These are phyloP conservation scores for Chanos chanos DNA, from an alignment of 2,797 vertebrate genomes.

Conservation along the genomic window DNA sequence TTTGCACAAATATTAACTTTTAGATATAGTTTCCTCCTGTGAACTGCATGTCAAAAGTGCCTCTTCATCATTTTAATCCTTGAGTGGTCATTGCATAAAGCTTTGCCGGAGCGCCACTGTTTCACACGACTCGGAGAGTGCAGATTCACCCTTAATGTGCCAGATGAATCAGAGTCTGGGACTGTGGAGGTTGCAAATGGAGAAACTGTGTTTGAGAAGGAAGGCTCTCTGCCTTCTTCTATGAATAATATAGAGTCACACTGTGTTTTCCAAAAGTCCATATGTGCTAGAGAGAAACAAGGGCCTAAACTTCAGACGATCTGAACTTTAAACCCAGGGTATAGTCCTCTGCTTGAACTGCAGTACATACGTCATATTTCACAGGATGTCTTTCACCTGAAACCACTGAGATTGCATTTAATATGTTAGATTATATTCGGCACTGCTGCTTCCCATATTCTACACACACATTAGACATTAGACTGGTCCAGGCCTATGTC, in stretches of 20 bases:
- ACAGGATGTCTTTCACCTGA: too few relatives aligned
- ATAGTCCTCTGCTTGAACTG: too few relatives aligned
- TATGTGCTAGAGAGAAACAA: slow-evolving; percentile 1
- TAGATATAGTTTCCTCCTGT: too few relatives aligned
- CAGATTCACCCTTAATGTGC: slow-evolving; percentile 62
- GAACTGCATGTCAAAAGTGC: neutral
- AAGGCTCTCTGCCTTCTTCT: slow-evolving; percentile 52
- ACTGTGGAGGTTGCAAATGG: slow-evolving; percentile 69
- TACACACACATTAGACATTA: too few relatives aligned
- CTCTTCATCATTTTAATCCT: slow-evolving; percentile 12
- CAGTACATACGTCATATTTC: too few relatives aligned
- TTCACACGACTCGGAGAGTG: slow-evolving; percentile 31
- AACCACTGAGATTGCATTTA: too few relatives aligned
- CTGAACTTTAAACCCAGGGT: too few relatives aligned
- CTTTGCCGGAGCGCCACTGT: slow-evolving; percentile 10
- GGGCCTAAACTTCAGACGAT: slow-evolving; percentile 4
- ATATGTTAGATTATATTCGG: too few relatives aligned
- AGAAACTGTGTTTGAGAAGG: slow-evolving; percentile 69
- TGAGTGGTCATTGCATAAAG: slow-evolving; percentile 6
- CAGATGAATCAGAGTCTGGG: slow-evolving; percentile 53
- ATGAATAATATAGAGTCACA: slow-evolving; percentile 71
- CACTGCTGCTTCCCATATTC: too few relatives aligned
- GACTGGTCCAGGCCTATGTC: too few relatives aligned
- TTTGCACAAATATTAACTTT: too few relatives aligned
- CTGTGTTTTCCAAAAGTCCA: slow-evolving; percentile 47